Base-by-base conservation (phyloP, 30 jellyfish, hydroid and myxozoan species). In the Aurelia sp. region DNA sequence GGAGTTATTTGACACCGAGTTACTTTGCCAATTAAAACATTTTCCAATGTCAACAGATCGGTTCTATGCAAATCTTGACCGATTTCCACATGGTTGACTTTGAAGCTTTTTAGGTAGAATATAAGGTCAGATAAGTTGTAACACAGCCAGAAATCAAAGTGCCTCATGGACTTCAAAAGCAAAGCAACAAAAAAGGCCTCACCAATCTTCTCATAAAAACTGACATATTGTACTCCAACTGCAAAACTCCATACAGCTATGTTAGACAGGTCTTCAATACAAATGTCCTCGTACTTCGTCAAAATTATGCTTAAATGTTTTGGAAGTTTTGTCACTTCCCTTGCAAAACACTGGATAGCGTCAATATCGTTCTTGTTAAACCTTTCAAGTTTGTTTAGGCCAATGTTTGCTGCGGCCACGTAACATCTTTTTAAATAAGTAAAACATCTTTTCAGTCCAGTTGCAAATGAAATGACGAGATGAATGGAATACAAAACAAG, bases 201-300 rank as follows among this genome's bases (percentile, higher is more conserved):
- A 81, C 91, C 91, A 18, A 66, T 72, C 58, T 67, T 81, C 27
- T 67, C 81, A 57, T 76, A 76, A 15, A 76, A 59, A 17, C 77
- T 76, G 77, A 76, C 50, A 20, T 21, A 76, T 61, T 59, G 33
- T 60, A 75, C 57, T 44, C 87, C 87, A 22, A 61, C 17, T 33
- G 65, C 33, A 17, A 76, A 19, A 67, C 87, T 76, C 87, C 87
- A 76, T 19, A 63, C 27, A 19, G 74, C 87, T 15, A 57, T 21
- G 61, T 59, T 76, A 9, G 87, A 61, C 15, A 76, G 21, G 20
- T 63, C 74, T 76, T 76, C 87, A 10, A 20, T 76, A 48, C 31
- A 59, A 15, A 11, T 15, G 35, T 60, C 87, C 62, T 60, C 18
- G 19, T 48, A 74, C 60, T 59, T 20, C 76, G 44, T 24, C 60